phyloP scores from a whole-genome alignment of 2,888 invertebrate genomes.

The Oligia fasciuncula region DNA sequence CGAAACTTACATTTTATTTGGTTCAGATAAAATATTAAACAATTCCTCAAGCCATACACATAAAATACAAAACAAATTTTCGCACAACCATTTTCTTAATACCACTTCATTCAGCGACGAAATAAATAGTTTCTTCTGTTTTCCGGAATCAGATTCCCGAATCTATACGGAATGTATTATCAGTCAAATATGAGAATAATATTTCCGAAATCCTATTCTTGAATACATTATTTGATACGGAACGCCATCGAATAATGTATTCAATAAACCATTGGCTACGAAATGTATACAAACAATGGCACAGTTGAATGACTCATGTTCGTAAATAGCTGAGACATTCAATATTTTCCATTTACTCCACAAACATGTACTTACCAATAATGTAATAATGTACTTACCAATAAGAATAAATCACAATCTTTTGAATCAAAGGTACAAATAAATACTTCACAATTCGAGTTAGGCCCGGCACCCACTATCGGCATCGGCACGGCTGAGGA shows the following conservation, averaged over 20 bases:
- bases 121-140: not conserved
- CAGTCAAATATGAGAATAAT: conserved; percentile 15
- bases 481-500: too few relatives aligned
- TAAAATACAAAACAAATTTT: not conserved
- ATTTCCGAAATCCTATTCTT: conserved; percentile 20
- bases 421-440: conserved; percentile 39
- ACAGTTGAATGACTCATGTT: conserved; percentile 40
- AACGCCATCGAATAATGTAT: conserved; percentile 1
- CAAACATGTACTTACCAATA: conserved; percentile 37
- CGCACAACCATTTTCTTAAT: not conserved
- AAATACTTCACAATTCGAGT: conserved; percentile 22
- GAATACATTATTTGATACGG: conserved; percentile 38
- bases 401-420: conserved; percentile 38
- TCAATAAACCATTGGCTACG: conserved; percentile 21
- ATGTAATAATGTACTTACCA: conserved; percentile 31
- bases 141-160: not conserved
- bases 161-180: conserved; percentile 12
- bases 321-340: conserved; percentile 32
- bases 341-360: conserved; percentile 41
- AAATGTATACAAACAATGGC: conserved; percentile 39
- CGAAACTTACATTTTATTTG: not conserved
- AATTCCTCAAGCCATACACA: not conserved
- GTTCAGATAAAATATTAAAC: too few relatives aligned
- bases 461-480: too few relatives aligned
- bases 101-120: not conserved